A percentile compares a stretch with the other conserved stretches of the same genome.
Evolutionary conservation across 2,888 invertebrate genomes (phyloP).

Genomic region (Melanostoma scalare): DNA sequence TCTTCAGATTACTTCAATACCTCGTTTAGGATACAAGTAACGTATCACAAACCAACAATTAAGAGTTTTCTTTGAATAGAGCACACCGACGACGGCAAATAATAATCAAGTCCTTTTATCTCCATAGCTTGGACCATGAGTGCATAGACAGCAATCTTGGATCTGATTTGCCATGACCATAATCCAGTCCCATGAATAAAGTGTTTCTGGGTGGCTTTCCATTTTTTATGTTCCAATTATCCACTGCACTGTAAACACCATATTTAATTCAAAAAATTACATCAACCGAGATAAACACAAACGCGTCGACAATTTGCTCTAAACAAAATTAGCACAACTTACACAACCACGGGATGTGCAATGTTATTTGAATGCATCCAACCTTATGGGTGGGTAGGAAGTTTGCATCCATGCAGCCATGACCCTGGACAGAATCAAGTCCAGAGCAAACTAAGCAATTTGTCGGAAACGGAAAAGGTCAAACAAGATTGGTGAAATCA

Average conservation of each 20-base stretch:
- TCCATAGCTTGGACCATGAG: too few species aligned
- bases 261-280: slow-evolving; percentile 64
- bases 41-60: too few species aligned
- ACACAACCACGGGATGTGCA: slow-evolving; percentile 23
- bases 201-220: neutral
- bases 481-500: slow-evolving; percentile 68
- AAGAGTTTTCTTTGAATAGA: too few species aligned
- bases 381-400: neutral
- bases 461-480: slow-evolving; percentile 63
- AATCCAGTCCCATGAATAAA: too few species aligned
- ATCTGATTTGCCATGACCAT: too few species aligned
- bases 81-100: too few species aligned
- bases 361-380: slow-evolving; percentile 38
- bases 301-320: slow-evolving; percentile 57
- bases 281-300: slow-evolving; percentile 48
- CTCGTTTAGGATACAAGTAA: too few species aligned
- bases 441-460: slow-evolving; percentile 45
- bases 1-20: too few species aligned
- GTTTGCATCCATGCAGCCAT: neutral
- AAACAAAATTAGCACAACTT: slow-evolving; percentile 40
- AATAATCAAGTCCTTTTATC: too few species aligned
- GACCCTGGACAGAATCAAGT: neutral
- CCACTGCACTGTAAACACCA: slow-evolving; percentile 57
- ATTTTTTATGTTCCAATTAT: slow-evolving; percentile 65
- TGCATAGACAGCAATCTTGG: too few species aligned